Percentiles rank a stretch among this genome's conserved stretches.
phyloP scores from a whole-genome alignment of 2,888 invertebrate species.

The Bellardia pandia region DNA sequence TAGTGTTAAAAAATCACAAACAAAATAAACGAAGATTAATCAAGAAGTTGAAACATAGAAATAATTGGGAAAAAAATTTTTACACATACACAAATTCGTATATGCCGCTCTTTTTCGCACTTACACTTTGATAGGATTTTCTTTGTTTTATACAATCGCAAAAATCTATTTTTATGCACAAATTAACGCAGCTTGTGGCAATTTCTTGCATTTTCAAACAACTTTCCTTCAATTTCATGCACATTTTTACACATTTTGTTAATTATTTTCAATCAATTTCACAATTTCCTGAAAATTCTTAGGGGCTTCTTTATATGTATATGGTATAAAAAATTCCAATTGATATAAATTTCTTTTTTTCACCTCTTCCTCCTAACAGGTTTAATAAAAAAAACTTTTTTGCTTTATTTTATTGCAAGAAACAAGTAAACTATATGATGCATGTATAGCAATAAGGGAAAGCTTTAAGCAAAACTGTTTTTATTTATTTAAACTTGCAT shows the following conservation, averaged over 20 bases:
- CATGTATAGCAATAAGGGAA: background rate
- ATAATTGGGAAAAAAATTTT: constrained; percentile 50
- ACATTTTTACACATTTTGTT: background rate
- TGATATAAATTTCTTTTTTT: constrained; percentile 46
- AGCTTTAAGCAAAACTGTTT: background rate
- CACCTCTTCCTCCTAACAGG: constrained; percentile 26
- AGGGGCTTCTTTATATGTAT: background rate
- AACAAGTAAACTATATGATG: background rate
- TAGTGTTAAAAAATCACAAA: constrained; percentile 37
- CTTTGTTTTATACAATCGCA: constrained; percentile 71
- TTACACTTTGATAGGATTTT: constrained; percentile 67
- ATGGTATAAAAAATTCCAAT: constrained; percentile 6
- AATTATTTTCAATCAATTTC: constrained; percentile 1
- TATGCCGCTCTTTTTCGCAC: constrained; percentile 71
- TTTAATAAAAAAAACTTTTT: constrained; percentile 29
- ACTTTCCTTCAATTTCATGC: background rate
- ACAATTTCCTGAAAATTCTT: background rate
- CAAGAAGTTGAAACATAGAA: constrained; percentile 42
- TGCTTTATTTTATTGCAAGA: background rate
- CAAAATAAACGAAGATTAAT: constrained; percentile 39
- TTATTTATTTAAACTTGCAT: constrained; percentile 3
- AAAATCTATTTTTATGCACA: constrained; percentile 75
- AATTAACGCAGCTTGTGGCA: constrained; percentile 72
- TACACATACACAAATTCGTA: constrained; percentile 67
- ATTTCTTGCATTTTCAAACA: constrained; percentile 37